Evolutionary conservation across 2,888 invertebrate species (phyloP).

Genomic region (Dynastes tityus): DNA sequence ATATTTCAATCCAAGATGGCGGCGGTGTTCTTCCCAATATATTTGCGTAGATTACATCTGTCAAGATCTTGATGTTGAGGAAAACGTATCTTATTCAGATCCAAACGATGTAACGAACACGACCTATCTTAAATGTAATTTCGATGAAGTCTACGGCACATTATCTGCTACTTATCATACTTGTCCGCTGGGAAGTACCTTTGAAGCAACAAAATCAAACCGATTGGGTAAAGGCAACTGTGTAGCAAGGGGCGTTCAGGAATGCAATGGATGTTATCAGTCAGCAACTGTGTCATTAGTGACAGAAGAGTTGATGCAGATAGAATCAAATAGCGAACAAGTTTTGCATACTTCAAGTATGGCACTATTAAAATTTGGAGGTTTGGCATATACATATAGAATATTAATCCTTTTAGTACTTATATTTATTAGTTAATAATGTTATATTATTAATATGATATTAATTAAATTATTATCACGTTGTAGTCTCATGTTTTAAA

Average conservation of each 20-base stretch:
- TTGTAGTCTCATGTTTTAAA: too few relatives aligned
- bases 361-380: neutral
- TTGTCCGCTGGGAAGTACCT: conserved; percentile 67
- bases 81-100: conserved; percentile 29
- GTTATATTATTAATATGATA: too few relatives aligned
- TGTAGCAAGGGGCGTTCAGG: neutral
- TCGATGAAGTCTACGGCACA: conserved; percentile 29
- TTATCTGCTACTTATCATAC: conserved; percentile 41
- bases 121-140: conserved; percentile 43
- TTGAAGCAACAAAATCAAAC: conserved; percentile 42
- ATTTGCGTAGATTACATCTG: conserved; percentile 45
- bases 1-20: conserved; percentile 47
- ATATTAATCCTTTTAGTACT: too few relatives aligned
- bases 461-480: too few relatives aligned
- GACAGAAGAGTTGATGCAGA: neutral
- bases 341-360: neutral
- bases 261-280: neutral
- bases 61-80: conserved; percentile 7
- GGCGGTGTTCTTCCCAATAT: conserved; percentile 40
- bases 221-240: conserved; percentile 10
- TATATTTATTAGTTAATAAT: too few relatives aligned
- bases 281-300: neutral
- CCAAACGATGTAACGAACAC: conserved; percentile 48
- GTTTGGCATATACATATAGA: neutral
- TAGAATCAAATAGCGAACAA: neutral